Base-by-base conservation (phyloP, 2,113 vertebrate species). In the Willisornis vidua region DNA sequence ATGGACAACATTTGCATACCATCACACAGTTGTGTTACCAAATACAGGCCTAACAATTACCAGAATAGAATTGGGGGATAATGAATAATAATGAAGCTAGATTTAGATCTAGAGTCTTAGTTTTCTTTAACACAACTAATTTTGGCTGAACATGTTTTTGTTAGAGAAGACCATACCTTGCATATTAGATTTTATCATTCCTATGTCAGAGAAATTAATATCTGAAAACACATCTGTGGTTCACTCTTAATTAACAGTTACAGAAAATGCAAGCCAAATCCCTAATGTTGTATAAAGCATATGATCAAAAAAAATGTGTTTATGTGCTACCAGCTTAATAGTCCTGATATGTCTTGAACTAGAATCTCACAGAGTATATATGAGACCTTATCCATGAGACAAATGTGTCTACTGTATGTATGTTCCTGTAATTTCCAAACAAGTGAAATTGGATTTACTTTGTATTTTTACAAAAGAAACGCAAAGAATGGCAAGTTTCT, bases 161-260 rank as follows among this genome's bases (percentile, higher is more conserved):
- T 74, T 74, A 63, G 35, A 72, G 19, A 75, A 59, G 29, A 54
- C 23, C 35, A 41, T 80, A 86, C 25, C 55, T 83, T 74, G 33
- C 10, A 19, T 91, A 81, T 71, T 74, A 80, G 66, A 83, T 89
- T 89, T 80, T 48, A 79, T 31, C 37, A 73, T 61, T 93, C 37
- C 18, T 73, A 10, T 87, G 13, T 79, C 84, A 85, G 66, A 89
- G 62, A 85, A 87, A 79, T 75, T 93, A 4, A 5, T 85, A 67
- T 80, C 72, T 83, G 68, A 76, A 82, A 93, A 59, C 18, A 35
- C 48, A 80, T 80, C 75, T 67, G 51, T 59, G 39, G 24, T 57
- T 93, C 31, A 48, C 63, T 91, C 59, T 88, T 84, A 93, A 93
- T 83, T 93, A 96, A 59, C 46, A 57, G 23, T 52, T 85, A 63